phyloP scores from a whole-genome alignment of 2,888 invertebrate species.

The Agrochola lychnidis region DNA sequence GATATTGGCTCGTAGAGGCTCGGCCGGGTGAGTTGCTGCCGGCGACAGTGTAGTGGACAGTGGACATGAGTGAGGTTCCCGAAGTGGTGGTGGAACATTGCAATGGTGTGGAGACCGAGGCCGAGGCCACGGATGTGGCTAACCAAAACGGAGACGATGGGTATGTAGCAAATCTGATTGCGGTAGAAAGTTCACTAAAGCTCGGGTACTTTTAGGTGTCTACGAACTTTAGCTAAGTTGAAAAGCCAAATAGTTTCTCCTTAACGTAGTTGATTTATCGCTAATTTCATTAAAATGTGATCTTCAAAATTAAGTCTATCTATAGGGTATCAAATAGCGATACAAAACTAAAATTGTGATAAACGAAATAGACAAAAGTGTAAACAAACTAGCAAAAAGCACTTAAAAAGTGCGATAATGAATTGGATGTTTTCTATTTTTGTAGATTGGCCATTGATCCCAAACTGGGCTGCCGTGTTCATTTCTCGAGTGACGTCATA shows the following conservation, averaged over 20 bases:
- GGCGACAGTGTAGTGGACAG: slow-evolving; percentile 66
- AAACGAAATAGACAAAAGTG: slow-evolving; percentile 13
- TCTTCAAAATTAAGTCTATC: not conserved
- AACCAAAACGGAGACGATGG: slow-evolving; percentile 82
- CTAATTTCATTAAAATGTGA: slow-evolving; percentile 41
- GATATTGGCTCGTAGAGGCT: slow-evolving; percentile 77
- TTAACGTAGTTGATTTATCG: slow-evolving; percentile 27
- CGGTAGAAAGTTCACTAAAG: slow-evolving; percentile 43
- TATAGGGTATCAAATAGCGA: slow-evolving; percentile 2
- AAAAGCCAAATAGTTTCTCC: slow-evolving; percentile 37
- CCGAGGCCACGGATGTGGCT: slow-evolving; percentile 71
- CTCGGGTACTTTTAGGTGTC: slow-evolving; percentile 34
- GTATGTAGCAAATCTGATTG: slow-evolving; percentile 69
- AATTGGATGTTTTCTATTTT: slow-evolving; percentile 86
- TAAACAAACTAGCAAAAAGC: slow-evolving; percentile 26
- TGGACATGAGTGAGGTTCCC: slow-evolving; percentile 84
- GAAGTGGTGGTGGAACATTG: slow-evolving; percentile 84
- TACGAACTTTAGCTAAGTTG: slow-evolving; percentile 30
- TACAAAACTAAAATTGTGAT: slow-evolving; percentile 14
- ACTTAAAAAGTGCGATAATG: slow-evolving; percentile 69
- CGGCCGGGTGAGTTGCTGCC: slow-evolving; percentile 77
- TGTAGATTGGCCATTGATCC: slow-evolving; percentile 90
- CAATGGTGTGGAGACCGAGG: slow-evolving; percentile 83
- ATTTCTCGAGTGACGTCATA: slow-evolving; percentile 89
- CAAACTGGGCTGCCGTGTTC: slow-evolving; percentile 90